Evolutionary conservation across 2,797 vertebrate species (phyloP).

Genomic region (Pseudopleuronectes americanus): DNA sequence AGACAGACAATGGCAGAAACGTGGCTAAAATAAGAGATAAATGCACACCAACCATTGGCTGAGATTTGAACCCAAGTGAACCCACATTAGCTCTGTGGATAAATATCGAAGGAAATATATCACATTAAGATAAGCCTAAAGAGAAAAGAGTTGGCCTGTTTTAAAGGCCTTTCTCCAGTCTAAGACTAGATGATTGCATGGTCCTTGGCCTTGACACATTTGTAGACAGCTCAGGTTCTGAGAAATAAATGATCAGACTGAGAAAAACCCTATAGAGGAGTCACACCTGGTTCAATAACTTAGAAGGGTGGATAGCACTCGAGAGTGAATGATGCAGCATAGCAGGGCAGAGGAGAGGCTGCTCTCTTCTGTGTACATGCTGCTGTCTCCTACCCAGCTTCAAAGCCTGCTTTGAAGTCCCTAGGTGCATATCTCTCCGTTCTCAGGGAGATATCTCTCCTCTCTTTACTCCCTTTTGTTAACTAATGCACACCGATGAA

Average conservation of each 20-base stretch:
- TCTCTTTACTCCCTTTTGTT: conserved; percentile 70
- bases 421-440: conserved; percentile 67
- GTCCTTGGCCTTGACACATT: conserved; percentile 14
- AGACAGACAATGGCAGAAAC: background rate
- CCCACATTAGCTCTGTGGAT: too few species aligned
- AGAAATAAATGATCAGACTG: conserved; percentile 7
- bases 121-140: too few species aligned
- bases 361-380: conserved; percentile 52
- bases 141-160: background rate
- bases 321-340: conserved; percentile 56
- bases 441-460: conserved; percentile 75
- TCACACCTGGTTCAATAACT: conserved; percentile 41
- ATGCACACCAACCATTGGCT: background rate
- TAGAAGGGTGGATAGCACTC: conserved; percentile 36
- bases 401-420: conserved; percentile 82
- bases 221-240: background rate
- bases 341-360: conserved; percentile 48
- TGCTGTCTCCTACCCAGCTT: conserved; percentile 73
- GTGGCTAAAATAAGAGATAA: background rate
- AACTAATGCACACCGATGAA: conserved; percentile 74
- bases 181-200: background rate
- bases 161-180: background rate
- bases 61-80: too few species aligned
- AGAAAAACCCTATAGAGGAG: conserved; percentile 14
- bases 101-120: too few species aligned